A percentile compares a stretch with the other conserved stretches of the same genome.
These are phyloP conservation scores for Sericinus montela DNA, from an alignment of 2,888 invertebrate species.

Conservation along the genomic window DNA sequence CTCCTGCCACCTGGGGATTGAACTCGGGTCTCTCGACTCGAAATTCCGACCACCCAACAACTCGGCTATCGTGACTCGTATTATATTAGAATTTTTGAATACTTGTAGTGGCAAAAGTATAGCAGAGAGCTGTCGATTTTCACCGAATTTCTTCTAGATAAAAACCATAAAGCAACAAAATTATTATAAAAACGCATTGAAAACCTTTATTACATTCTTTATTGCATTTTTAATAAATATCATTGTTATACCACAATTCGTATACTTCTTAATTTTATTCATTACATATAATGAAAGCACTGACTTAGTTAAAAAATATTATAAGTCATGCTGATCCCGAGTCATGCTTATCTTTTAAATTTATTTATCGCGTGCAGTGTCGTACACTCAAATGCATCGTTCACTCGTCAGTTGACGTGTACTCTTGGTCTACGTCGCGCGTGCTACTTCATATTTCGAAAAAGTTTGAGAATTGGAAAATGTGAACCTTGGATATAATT, in stretches of 20 bases:
- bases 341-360: slow-evolving; percentile 40
- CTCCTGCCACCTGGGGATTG: too few relatives aligned
- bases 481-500: too few relatives aligned
- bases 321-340: not conserved
- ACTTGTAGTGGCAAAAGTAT: too few relatives aligned
- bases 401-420: slow-evolving; percentile 57
- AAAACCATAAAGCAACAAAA: not conserved
- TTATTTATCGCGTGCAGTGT: slow-evolving; percentile 38
- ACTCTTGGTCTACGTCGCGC: slow-evolving; percentile 44
- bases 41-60: too few relatives aligned
- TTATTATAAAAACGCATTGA: not conserved
- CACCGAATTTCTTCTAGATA: too few relatives aligned
- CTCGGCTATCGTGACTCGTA: too few relatives aligned
- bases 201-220: too few relatives aligned
- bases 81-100: too few relatives aligned
- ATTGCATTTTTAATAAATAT: not conserved
- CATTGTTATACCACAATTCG: not conserved
- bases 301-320: not conserved
- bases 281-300: not conserved
- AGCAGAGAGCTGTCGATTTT: too few relatives aligned
- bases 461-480: not conserved
- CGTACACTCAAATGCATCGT: slow-evolving; percentile 50
- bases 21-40: too few relatives aligned
- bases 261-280: not conserved
- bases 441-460: slow-evolving; percentile 36